phyloP scores from a whole-genome alignment of 2,888 invertebrate genomes.

The Chalcosyrphus nemorum region DNA sequence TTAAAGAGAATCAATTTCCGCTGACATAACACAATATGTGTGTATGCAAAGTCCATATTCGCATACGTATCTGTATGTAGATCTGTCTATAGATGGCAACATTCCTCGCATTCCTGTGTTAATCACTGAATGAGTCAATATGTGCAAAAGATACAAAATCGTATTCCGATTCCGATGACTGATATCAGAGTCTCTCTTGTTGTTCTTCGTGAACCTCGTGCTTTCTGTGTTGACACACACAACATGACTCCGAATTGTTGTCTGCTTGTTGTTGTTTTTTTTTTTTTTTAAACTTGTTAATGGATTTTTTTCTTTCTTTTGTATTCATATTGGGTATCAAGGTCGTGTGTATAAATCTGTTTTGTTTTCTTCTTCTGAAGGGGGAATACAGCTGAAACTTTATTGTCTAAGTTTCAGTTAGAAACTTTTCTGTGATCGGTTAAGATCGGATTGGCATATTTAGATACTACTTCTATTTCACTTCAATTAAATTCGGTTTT shows the following conservation, averaged over 20 bases:
- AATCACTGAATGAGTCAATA: slow-evolving; percentile 47
- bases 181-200: slow-evolving; percentile 17
- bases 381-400: background rate
- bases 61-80: background rate
- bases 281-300: slow-evolving; percentile 9
- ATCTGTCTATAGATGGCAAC: background rate
- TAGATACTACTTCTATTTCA: background rate
- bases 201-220: background rate
- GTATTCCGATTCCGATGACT: slow-evolving; percentile 19
- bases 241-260: slow-evolving; percentile 3
- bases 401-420: slow-evolving; percentile 11
- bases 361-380: background rate
- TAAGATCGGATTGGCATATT: slow-evolving; percentile 37
- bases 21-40: background rate
- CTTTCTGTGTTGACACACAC: slow-evolving; percentile 25
- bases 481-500: background rate
- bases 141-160: slow-evolving; percentile 6
- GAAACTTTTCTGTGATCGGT: slow-evolving; percentile 36
- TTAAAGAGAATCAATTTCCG: slow-evolving; percentile 33
- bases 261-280: slow-evolving; percentile 23
- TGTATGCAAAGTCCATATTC: background rate
- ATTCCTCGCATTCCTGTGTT: slow-evolving; percentile 55
- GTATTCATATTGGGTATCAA: slow-evolving; percentile 51
- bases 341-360: slow-evolving; percentile 39
- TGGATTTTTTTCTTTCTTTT: background rate